These are phyloP conservation scores for Amaurobius ferox DNA, from an alignment of 2,888 invertebrate species.

Conservation along the genomic window DNA sequence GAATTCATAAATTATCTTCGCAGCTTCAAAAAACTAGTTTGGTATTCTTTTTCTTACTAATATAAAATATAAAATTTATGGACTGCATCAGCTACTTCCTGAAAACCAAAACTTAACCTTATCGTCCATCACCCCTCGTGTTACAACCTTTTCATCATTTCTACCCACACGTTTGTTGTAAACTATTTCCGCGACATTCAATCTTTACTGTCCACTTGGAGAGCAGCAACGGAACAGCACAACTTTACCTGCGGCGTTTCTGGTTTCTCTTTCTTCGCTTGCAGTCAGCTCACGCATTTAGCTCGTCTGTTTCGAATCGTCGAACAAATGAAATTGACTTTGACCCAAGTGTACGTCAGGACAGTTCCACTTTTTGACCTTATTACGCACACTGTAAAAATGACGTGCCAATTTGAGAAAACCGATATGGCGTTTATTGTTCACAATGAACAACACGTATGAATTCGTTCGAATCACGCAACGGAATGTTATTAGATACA, in stretches of 20 bases:
- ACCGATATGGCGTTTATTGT: too few species aligned
- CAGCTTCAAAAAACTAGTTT: not conserved
- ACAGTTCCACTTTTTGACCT: too few species aligned
- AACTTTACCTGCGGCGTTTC: constrained; percentile 14
- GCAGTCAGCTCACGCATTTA: not conserved
- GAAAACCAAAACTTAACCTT: not conserved
- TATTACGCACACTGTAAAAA: too few species aligned
- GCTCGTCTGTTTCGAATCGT: not conserved
- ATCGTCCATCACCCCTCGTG: not conserved
- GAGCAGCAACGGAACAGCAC: not conserved
- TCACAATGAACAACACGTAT: too few species aligned
- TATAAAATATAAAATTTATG: too few species aligned
- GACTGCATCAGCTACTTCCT: not conserved
- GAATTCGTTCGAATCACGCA: too few species aligned
- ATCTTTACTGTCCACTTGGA: not conserved
- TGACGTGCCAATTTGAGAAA: too few species aligned
- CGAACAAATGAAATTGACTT: not conserved
- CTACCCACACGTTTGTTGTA: too few species aligned
- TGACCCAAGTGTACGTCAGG: too few species aligned
- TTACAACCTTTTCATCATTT: too few species aligned
- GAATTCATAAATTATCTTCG: too few species aligned
- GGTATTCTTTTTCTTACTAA: not conserved
- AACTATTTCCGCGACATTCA: not conserved
- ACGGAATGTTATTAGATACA: too few species aligned
- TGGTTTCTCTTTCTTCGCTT: not conserved